Percentiles rank a stretch among this genome's conserved stretches.
These are phyloP conservation scores for Proterorhinus semilunaris DNA, from an alignment of 2,113 vertebrate genomes.

Conservation along the genomic window DNA sequence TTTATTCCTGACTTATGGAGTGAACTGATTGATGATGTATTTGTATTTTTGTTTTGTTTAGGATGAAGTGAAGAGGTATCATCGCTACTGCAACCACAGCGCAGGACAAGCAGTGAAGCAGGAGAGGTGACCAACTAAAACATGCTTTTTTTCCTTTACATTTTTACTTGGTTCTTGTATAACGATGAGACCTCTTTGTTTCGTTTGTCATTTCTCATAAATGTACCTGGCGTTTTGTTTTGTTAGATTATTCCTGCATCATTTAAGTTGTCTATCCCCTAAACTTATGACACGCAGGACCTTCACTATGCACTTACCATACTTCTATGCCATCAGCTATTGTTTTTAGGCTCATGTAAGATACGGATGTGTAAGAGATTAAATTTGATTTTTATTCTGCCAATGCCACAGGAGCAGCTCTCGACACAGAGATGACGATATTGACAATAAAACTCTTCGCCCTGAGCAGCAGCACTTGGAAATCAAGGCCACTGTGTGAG, in stretches of 20 bases:
- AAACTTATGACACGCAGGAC: too few species aligned
- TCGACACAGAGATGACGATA: conserved; percentile 50
- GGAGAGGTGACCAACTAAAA: conserved; percentile 60
- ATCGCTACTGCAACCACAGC: conserved; percentile 68
- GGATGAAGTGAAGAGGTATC: conserved; percentile 70
- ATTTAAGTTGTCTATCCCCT: too few species aligned
- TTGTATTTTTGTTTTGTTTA: conserved; percentile 25
- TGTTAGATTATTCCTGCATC: too few species aligned
- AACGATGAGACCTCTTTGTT: too few species aligned
- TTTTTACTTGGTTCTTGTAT: too few species aligned
- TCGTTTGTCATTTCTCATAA: too few species aligned
- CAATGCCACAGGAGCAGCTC: conserved; percentile 45
- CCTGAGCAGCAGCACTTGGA: conserved; percentile 60
- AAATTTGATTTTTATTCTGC: background rate
- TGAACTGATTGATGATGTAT: conserved; percentile 16
- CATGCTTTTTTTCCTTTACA: background rate
- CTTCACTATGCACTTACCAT: too few species aligned
- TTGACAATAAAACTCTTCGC: conserved; percentile 54
- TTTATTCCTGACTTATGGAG: background rate
- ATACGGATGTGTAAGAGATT: too few species aligned
- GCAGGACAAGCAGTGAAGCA: conserved; percentile 52
- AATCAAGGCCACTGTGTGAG: conserved; percentile 73
- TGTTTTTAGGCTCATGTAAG: too few species aligned
- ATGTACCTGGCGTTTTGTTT: too few species aligned
- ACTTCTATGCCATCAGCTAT: too few species aligned